These are phyloP conservation scores for Cacoxenus indagator DNA, from an alignment of 2,888 invertebrate species.

Conservation along the genomic window DNA sequence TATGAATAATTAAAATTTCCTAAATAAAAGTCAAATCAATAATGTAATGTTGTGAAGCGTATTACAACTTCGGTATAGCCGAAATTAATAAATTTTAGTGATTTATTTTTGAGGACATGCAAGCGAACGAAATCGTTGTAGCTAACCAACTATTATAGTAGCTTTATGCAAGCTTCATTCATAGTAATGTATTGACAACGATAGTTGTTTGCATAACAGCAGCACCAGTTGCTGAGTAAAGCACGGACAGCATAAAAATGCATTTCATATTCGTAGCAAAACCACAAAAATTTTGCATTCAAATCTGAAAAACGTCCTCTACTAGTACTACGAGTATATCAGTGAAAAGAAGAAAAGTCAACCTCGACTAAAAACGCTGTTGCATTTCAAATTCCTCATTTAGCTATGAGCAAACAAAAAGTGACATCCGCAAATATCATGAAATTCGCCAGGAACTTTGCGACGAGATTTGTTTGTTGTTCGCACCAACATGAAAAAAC, in stretches of 20 bases:
- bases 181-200: neutral
- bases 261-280: neutral
- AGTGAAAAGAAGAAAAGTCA: no score
- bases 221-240: neutral
- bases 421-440: constrained; percentile 8
- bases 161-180: neutral
- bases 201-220: neutral
- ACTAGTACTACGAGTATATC: no score
- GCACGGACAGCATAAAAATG: neutral
- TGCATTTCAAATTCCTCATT: neutral
- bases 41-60: neutral
- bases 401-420: neutral
- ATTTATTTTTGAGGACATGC: no score
- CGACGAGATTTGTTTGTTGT: neutral
- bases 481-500: neutral
- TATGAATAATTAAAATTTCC: neutral
- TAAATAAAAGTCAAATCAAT: neutral
- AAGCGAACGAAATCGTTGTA: no score
- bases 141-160: no score
- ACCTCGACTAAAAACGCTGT: neutral
- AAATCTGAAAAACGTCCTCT: no score
- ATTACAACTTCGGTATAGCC: no score
- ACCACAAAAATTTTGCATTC: no score
- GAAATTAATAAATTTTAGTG: no score
- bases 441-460: neutral